Percentiles rank a stretch among this genome's conserved stretches.
Evolutionary conservation across 2,888 invertebrate species (phyloP).

Genomic region (Lycia hirtaria): DNA sequence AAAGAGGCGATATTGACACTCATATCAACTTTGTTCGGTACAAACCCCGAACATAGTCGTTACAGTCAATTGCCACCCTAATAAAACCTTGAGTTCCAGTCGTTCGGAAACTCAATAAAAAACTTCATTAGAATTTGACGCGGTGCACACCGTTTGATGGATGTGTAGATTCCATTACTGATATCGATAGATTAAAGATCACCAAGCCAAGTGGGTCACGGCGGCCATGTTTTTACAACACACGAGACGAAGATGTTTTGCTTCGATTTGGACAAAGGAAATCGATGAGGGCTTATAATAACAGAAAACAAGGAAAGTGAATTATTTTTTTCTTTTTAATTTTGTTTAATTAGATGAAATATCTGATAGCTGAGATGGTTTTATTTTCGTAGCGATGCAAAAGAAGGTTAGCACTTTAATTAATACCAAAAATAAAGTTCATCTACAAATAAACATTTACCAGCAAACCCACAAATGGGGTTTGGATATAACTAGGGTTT

Average conservation of each 20-base stretch:
- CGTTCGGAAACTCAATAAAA: constrained; percentile 33
- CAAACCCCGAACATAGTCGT: neutral
- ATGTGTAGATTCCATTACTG: constrained; percentile 55
- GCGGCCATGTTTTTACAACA: constrained; percentile 22
- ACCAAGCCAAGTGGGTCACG: constrained; percentile 19
- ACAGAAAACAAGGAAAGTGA: neutral
- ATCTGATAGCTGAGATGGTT: too few relatives aligned
- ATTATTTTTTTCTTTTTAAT: neutral
- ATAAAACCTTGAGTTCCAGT: neutral
- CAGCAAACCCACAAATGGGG: too few relatives aligned
- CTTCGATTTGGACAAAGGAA: constrained; percentile 2
- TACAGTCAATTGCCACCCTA: neutral
- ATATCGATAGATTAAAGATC: constrained; percentile 46
- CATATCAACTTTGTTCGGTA: neutral
- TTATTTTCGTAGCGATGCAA: too few relatives aligned
- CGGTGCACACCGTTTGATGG: constrained; percentile 46
- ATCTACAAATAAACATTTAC: too few relatives aligned
- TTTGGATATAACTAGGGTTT: too few relatives aligned
- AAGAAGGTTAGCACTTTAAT: too few relatives aligned
- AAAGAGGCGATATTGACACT: neutral
- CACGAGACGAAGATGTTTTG: constrained; percentile 9
- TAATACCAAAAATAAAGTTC: too few relatives aligned
- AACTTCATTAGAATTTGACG: constrained; percentile 48
- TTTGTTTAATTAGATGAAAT: too few relatives aligned
- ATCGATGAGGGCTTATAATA: neutral